phyloP scores from a whole-genome alignment of 2,113 vertebrate species.

The Myiagra hebetior region DNA sequence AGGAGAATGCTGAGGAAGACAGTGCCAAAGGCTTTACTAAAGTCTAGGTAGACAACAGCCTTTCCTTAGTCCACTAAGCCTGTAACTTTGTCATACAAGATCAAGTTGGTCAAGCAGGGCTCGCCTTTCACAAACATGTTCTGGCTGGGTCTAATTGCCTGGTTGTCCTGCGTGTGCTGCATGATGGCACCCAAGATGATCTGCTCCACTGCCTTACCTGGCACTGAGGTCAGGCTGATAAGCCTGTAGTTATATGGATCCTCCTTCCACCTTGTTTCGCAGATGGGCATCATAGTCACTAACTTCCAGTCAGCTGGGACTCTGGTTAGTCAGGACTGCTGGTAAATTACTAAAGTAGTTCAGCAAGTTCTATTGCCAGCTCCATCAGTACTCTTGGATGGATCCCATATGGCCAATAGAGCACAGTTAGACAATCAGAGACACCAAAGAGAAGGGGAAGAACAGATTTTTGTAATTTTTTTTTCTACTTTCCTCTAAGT shows the following conservation, averaged over 20 bases:
- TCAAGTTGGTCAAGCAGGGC: not conserved
- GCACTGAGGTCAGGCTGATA: not conserved
- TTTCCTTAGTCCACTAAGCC: not conserved
- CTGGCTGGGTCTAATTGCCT: not conserved
- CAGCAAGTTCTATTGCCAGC: not conserved
- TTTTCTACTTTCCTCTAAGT: not conserved
- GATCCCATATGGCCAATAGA: not conserved
- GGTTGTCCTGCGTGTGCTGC: no score
- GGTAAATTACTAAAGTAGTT: not conserved
- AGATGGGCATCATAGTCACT: no score
- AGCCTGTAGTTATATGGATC: not conserved
- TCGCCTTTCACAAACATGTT: fast-evolving
- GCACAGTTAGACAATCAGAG: not conserved
- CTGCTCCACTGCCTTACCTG: not conserved
- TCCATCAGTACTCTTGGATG: not conserved
- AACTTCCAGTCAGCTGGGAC: not conserved
- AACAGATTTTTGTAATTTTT: not conserved
- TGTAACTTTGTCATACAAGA: not conserved
- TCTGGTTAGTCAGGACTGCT: not conserved
- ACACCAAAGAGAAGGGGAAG: not conserved
- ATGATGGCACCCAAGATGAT: not conserved
- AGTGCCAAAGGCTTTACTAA: not conserved
- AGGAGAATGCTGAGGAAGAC: not conserved
- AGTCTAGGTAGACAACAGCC: no score
- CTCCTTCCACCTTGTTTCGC: fast-evolving